Evolutionary conservation across 2,797 vertebrate species (phyloP), one percentile per base, ranked within the genome.

Genomic region (Gymnoscopelus microlampas): DNA sequence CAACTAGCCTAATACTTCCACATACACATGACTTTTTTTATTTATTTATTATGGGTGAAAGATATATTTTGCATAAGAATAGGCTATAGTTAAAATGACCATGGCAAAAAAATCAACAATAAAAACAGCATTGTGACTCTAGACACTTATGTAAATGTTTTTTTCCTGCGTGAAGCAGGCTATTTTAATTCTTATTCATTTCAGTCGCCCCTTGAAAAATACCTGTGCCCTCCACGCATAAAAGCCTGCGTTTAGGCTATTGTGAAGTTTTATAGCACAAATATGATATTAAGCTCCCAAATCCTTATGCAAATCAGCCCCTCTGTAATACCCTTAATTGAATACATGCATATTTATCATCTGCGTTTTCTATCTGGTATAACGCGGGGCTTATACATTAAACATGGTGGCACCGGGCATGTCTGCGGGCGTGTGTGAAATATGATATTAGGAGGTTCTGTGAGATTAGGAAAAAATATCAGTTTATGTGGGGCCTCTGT

Each of bases 271-370:
- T 87, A 92, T 87, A 91, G 89, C 88, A 80, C 90, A 93, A 93
- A 94, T 92, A 92, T 89, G 86, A 91, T 89, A 88, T 92, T 93
- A 92, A 92, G 89, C 80, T 91, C 82, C 89, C 86, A 93, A 92
- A 92, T 92, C 90, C 88, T 85, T 85, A 94, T 94, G 93, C 92
- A 93, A 93, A 95, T 93, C 70, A 92, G 71, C 78, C 77, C 78
- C 76, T 79, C 82, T 91, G 87, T 93, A 94, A 94, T 93, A 90
- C 92, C 90, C 87, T 88, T 94, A 94, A 94, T 94, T 95, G 93
- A 94, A 94, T 92, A 92, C 91, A 94, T 94, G 92, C 94, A 95
- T 94, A 95, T 95, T 93, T 93, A 95, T 94, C 90, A 90, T 88
- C 79, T 74, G 85, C 80, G 79, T 81, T 85, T 80, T 86, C 87